Percentiles rank a stretch among this genome's conserved stretches.
These are phyloP conservation scores for Schrankia costaestrigalis DNA, from an alignment of 2,888 invertebrate genomes.

Conservation along the genomic window DNA sequence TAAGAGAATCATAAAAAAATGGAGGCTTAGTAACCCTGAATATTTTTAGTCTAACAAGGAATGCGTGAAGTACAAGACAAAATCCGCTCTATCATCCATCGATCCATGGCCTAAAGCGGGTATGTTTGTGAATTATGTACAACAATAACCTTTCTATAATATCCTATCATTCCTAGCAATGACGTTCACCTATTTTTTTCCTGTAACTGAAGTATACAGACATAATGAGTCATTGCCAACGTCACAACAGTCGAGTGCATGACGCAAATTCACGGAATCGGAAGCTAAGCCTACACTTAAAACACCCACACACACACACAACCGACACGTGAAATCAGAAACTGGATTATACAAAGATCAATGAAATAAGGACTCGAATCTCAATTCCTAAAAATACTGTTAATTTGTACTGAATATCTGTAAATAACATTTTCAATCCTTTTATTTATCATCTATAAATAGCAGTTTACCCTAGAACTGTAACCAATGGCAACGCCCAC, in stretches of 20 bases:
- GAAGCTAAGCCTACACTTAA: conserved; percentile 50
- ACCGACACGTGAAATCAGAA: conserved; percentile 38
- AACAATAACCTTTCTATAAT: no score
- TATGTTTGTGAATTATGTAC: no score
- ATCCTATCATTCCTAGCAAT: no score
- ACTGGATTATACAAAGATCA: conserved; percentile 46
- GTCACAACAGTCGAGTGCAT: conserved; percentile 47
- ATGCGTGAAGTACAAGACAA: no score
- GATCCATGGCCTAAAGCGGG: no score
- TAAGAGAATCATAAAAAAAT: no score
- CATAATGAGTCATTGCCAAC: conserved; percentile 34
- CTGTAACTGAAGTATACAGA: conserved; percentile 28
- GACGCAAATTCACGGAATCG: conserved; percentile 56
- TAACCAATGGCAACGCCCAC: conserved; percentile 55
- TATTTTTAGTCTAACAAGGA: no score
- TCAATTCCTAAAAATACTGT: conserved; percentile 9
- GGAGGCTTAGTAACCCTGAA: no score
- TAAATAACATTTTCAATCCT: no score
- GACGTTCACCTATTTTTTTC: conserved; percentile 4
- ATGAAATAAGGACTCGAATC: conserved; percentile 22
- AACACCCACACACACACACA: conserved; percentile 54
- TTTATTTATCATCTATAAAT: conserved; percentile 42
- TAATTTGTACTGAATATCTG: neutral
- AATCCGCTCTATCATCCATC: no score
- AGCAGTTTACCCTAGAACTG: conserved; percentile 34